Percentiles rank a stretch among this genome's conserved stretches.
Conservation (phyloP, 1,140 invertebrate genomes). For the Nephila pilipes region DNA sequence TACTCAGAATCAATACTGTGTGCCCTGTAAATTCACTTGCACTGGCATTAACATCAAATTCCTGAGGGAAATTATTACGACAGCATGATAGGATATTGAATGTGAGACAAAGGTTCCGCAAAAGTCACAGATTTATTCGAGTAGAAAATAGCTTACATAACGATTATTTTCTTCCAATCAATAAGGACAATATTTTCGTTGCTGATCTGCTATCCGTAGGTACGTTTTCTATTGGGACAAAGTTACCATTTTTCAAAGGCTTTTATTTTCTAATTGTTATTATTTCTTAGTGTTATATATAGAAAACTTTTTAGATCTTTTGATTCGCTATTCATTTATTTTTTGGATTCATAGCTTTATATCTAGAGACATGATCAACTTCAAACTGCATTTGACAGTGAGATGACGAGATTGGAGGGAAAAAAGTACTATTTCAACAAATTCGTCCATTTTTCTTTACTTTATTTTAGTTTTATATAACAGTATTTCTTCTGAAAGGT, state of each 20-base stretch:
- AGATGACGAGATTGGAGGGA: neutral
- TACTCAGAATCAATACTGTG: constrained; percentile 29
- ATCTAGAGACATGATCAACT: neutral
- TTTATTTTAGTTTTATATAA: too few species aligned
- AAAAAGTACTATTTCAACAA: neutral
- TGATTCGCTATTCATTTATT: neutral
- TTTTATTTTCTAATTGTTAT: neutral
- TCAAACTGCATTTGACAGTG: neutral
- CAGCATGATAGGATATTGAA: constrained; percentile 39
- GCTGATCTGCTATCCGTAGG: constrained; percentile 9
- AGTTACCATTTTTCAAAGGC: neutral
- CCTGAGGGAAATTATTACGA: constrained; percentile 48
- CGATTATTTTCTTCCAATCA: constrained; percentile 59
- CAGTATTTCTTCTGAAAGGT: too few species aligned
- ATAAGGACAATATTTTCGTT: constrained; percentile 41
- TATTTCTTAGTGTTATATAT: neutral
- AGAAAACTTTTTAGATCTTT: neutral
- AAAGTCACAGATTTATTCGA: constrained; percentile 58
- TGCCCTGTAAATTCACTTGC: constrained; percentile 43
- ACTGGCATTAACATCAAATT: constrained; percentile 52
- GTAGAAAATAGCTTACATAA: constrained; percentile 47
- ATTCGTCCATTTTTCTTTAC: neutral
- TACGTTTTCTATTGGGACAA: neutral
- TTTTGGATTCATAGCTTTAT: neutral
- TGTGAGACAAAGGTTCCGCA: constrained; percentile 35